Conservation (phyloP, 2,888 invertebrate species). For the Ormyrus thymus region DNA sequence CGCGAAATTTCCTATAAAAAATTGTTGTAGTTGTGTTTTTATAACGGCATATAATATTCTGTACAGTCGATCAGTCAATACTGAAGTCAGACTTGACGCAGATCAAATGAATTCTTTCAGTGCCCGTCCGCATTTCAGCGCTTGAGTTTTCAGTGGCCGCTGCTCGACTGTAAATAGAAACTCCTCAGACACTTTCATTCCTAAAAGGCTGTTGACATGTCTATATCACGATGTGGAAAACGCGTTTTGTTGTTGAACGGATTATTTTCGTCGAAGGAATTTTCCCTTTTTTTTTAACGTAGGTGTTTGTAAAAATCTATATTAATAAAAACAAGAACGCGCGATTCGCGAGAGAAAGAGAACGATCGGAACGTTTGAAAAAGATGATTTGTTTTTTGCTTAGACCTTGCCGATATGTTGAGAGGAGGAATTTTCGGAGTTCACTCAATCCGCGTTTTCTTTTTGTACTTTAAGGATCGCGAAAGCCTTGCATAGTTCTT, state of each 20-base stretch:
- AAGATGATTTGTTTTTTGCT: constrained; percentile 25
- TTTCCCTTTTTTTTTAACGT: constrained; percentile 10
- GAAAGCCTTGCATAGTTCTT: constrained; percentile 23
- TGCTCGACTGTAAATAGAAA: constrained; percentile 22
- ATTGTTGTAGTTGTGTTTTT: constrained; percentile 31
- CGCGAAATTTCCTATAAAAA: constrained; percentile 3
- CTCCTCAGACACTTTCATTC: constrained; percentile 47
- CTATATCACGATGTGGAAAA: constrained; percentile 29
- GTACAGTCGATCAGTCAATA: too few species aligned
- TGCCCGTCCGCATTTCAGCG: too few species aligned
- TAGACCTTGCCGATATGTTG: constrained; percentile 27
- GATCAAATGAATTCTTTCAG: too few species aligned
- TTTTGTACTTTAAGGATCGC: constrained; percentile 15
- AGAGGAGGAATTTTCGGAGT: constrained; percentile 3
- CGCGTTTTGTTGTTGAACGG: constrained; percentile 17
- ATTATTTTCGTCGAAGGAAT: constrained; percentile 3
- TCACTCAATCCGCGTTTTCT: constrained; percentile 27
- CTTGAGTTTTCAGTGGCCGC: neutral
- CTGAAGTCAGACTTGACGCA: too few species aligned
- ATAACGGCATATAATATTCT: constrained; percentile 26
- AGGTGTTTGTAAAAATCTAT: neutral
- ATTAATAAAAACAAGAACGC: constrained; percentile 5
- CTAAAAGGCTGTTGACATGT: constrained; percentile 52
- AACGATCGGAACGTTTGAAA: constrained; percentile 38
- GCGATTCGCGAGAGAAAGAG: neutral